Conservation (phyloP, 2,797 vertebrate species). For the Protosalanx chinensis region DNA sequence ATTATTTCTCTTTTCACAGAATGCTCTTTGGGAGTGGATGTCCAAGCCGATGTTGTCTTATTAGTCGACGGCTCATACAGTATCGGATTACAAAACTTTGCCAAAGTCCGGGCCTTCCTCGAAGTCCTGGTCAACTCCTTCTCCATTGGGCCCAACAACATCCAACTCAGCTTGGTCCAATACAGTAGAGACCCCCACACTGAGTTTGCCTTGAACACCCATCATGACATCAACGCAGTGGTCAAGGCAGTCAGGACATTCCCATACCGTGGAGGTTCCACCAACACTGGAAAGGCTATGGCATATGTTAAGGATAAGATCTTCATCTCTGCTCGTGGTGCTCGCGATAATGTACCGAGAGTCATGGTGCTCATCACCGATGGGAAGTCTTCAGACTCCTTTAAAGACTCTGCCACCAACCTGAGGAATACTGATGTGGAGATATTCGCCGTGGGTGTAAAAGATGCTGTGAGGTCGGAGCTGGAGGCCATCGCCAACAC, state of each 20-base stretch:
- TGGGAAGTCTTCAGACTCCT: conserved; percentile 96
- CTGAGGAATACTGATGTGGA: conserved; percentile 91
- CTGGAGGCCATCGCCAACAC: conserved; percentile 92
- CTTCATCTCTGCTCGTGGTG: conserved; percentile 82
- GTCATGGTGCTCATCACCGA: conserved; percentile 99
- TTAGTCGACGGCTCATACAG: conserved; percentile 98
- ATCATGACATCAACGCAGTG: conserved; percentile 83
- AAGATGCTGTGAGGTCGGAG: conserved; percentile 93
- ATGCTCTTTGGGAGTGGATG: conserved; percentile 93
- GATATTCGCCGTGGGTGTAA: conserved; percentile 98
- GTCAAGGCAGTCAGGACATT: conserved; percentile 91
- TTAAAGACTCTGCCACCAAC: conserved; percentile 88
- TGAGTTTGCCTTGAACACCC: conserved; percentile 92
- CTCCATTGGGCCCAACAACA: conserved; percentile 86
- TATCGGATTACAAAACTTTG: conserved; percentile 97
- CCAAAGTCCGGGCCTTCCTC: conserved; percentile 95
- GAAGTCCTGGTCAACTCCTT: conserved; percentile 95
- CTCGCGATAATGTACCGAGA: conserved; percentile 87
- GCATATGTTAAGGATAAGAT: conserved; percentile 93
- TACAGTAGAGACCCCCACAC: conserved; percentile 96
- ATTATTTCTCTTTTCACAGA: conserved; percentile 72
- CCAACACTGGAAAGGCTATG: conserved; percentile 98
- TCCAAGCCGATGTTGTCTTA: conserved; percentile 96
- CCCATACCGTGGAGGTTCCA: conserved; percentile 96
- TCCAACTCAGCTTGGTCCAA: conserved; percentile 97